Evolutionary conservation across 2,113 vertebrate species (phyloP).

Genomic region (Riparia riparia): DNA sequence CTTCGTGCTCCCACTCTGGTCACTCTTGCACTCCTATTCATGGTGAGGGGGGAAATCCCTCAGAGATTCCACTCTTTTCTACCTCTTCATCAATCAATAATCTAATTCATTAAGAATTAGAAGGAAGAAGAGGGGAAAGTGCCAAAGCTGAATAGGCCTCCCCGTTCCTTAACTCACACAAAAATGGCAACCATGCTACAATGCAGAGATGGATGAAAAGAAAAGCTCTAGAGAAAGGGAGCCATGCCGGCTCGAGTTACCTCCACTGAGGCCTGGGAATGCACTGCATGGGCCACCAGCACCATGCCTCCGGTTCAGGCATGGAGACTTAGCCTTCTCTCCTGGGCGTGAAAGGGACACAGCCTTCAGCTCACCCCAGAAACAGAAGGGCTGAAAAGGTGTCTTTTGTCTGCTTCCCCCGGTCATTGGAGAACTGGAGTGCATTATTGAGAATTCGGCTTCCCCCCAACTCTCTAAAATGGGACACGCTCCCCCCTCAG

Average conservation of each 20-base stretch:
- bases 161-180: neutral
- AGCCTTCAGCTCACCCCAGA: neutral
- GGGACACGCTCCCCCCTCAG: neutral
- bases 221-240: neutral
- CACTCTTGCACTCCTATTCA: neutral
- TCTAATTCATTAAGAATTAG: neutral
- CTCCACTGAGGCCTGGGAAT: neutral
- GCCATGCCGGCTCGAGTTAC: neutral
- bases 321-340: neutral
- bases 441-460: neutral
- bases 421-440: neutral
- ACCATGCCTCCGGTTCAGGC: neutral
- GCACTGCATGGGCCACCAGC: neutral
- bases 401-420: slow-evolving; percentile 27
- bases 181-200: slow-evolving; percentile 35
- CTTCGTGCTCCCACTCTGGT: neutral
- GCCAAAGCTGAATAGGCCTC: neutral
- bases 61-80: neutral
- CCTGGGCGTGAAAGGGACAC: neutral
- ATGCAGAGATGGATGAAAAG: neutral
- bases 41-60: neutral
- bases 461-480: neutral
- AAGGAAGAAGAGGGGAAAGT: neutral
- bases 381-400: neutral
- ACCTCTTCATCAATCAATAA: neutral